Evolutionary conservation across 2,888 invertebrate species (phyloP).

Genomic region (Gymnocheta viridis): DNA sequence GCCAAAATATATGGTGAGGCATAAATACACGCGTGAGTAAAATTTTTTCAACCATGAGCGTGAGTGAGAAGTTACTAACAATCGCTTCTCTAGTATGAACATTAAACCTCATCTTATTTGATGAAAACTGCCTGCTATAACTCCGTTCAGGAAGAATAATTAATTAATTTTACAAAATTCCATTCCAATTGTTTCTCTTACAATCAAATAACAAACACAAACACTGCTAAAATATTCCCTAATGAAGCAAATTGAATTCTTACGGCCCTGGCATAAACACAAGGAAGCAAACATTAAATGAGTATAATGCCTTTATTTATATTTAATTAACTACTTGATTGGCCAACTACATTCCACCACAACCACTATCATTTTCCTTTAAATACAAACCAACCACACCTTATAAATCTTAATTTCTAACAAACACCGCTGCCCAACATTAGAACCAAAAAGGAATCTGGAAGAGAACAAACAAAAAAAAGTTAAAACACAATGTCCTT

Average conservation of each 20-base stretch:
- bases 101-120: no score
- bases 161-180: slow-evolving; percentile 1
- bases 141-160: neutral
- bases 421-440: neutral
- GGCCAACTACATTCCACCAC: slow-evolving; percentile 10
- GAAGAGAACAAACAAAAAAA: neutral
- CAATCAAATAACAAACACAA: neutral
- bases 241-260: slow-evolving; percentile 34
- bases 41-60: no score
- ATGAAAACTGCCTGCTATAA: neutral
- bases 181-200: neutral
- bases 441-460: neutral
- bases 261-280: neutral
- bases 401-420: slow-evolving; percentile 47
- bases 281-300: neutral
- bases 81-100: no score
- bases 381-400: neutral
- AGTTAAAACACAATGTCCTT: slow-evolving; percentile 26
- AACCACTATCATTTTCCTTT: neutral
- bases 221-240: slow-evolving; percentile 1
- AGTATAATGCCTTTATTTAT: slow-evolving; percentile 39
- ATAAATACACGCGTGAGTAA: no score
- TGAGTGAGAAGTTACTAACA: no score
- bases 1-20: no score
- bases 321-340: slow-evolving; percentile 55